Base-by-base conservation (phyloP, 1,140 invertebrate genomes). In the Stenopsyche tienmushanensis region DNA sequence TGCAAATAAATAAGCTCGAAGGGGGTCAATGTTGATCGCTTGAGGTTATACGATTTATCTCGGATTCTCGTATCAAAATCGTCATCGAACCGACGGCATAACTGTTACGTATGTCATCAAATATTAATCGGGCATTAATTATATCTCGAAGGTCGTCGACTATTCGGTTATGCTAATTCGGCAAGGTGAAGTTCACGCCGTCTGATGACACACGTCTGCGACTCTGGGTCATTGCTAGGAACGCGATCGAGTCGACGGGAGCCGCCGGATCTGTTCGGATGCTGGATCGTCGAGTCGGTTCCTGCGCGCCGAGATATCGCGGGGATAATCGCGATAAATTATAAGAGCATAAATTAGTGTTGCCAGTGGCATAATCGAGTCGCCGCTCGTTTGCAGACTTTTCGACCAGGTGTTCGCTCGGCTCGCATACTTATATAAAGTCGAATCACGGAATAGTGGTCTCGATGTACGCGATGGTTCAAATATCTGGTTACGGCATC, bases 321-420 rank as follows among this genome's bases (percentile, higher is more conserved):
- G n/a, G n/a, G n/a, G n/a, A n/a, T n/a, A 20, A 50, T 18, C 47
- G 18, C 47, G 52, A 26, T 29, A n/a, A n/a, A n/a, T n/a, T n/a
- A n/a, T n/a, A n/a, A n/a, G n/a, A n/a, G n/a, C 52, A 25, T 13
- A 15, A 54, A 24, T 24, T 54, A 20, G 21, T 5, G 52, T 26
- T 26, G 18, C 52, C 20, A 21, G 24, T 29, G 26, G 3, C 54
- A 65, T 50, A 59, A 63, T 64, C 58, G 34, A 26, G 24, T 15
- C 41, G 25, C 47, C 21, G 55, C n/a, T 41, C 47, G 44, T 17
- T 18, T 47, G 58, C 58, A n/a, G 18, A 66, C 65, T 66, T 60
- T 63, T 62, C 52, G 67, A 17, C 67, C 67, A 69, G 67, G 67
- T 69, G 67, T 69, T 68, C 66, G 24, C n/a, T n/a, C 39, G 29